Conservation (phyloP, 2,797 vertebrate genomes). For the Hippocampus kuda region DNA sequence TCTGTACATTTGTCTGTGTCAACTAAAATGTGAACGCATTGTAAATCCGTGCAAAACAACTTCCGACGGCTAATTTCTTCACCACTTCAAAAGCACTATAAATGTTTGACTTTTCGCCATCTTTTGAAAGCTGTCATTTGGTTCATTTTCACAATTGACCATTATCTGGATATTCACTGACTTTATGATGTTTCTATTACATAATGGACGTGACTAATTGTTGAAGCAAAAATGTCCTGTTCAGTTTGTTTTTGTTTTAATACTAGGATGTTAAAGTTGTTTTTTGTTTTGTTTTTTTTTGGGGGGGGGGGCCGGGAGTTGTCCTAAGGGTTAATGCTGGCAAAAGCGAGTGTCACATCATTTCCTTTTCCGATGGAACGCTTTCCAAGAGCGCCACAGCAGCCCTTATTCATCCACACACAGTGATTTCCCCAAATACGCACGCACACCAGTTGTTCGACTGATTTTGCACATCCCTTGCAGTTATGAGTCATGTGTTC, state of each 20-base stretch:
- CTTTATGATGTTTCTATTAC: neutral
- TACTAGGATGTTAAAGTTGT: neutral
- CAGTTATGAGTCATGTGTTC: constrained; percentile 49
- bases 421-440: constrained; percentile 16
- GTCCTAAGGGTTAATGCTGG: neutral
- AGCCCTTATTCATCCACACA: constrained; percentile 30
- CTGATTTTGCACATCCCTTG: constrained; percentile 14
- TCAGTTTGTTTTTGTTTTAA: neutral
- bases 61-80: neutral
- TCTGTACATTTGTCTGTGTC: too few relatives aligned
- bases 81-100: neutral
- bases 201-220: neutral
- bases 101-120: neutral
- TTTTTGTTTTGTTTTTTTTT: too few relatives aligned
- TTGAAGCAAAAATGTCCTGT: neutral
- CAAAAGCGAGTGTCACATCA: neutral
- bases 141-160: neutral
- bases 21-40: too few relatives aligned
- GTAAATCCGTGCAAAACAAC: too few relatives aligned
- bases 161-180: neutral
- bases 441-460: constrained; percentile 18
- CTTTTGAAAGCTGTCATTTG: neutral
- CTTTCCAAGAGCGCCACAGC: neutral
- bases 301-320: too few relatives aligned
- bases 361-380: neutral